Base-by-base conservation (phyloP, 2,113 vertebrate genomes). In the Apaloderma vittatum region DNA sequence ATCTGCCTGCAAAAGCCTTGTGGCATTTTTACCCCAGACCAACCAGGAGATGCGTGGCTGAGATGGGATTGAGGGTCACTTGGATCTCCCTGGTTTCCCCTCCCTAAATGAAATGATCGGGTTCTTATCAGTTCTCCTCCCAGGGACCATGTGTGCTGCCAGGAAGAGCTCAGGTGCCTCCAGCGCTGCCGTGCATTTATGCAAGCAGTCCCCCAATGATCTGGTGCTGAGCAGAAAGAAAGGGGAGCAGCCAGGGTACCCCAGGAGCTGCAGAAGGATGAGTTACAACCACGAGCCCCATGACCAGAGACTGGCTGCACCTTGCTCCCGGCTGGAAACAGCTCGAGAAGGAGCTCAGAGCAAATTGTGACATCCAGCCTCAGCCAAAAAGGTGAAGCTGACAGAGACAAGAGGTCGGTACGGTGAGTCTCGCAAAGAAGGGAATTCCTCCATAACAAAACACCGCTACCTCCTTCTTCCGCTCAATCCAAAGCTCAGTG, bases 241-340 rank as follows among this genome's bases (percentile, higher is more conserved):
- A 68, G 26, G 12, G 26, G n/a, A 73, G 54, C n/a, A 75, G 36
- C 19, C 68, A 37, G 26, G 57, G 15, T 32, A 62, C 37, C 13
- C 71, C 40, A 68, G 67, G 49, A 76, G 61, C 14, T 63, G 36
- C 77, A 71, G 14, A 65, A 40, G 21, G 23, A 43, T 48, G 37
- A 74, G n/a, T 30, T 51, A 34, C 1, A 2, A 18, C 26, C 65
- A 40, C 1, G 2, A 78, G 8, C n/a, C 19, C n/a, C 1, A 0
- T 32, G 72, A 51, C 2, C 0, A 0, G 40, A 86, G 37, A 46
- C 37, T 27, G 32, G 11, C 8, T 2, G 4, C n/a, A 26, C 8
- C 24, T 83, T 77, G 29, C 8, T 40, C 43, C 29, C 29, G 75
- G 43, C 32, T 48, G 52, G 51, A 91, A 80, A 84, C 26, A 71